Evolutionary conservation across 2,888 invertebrate genomes (phyloP).

Genomic region (Idaea aversata): DNA sequence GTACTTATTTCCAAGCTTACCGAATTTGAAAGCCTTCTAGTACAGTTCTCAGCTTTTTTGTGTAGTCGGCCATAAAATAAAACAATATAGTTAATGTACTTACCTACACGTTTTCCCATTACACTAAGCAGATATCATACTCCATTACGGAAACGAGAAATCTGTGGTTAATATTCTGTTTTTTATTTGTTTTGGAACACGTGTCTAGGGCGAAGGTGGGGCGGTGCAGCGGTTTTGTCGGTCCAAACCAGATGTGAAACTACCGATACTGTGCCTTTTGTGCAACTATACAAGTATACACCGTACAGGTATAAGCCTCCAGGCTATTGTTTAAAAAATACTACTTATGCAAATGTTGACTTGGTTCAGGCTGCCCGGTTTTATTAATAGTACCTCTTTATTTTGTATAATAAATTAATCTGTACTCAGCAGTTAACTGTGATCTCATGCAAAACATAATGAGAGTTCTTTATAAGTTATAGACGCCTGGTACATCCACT

Average conservation of each 20-base stretch:
- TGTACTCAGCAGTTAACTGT: too few species aligned
- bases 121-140: slow-evolving; percentile 27
- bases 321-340: too few species aligned
- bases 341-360: too few species aligned
- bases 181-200: slow-evolving; percentile 30
- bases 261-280: slow-evolving; percentile 46
- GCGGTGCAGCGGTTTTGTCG: slow-evolving; percentile 21
- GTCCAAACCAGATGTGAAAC: slow-evolving; percentile 46
- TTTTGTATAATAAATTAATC: too few species aligned
- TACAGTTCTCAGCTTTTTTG: neutral
- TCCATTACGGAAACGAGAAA: slow-evolving; percentile 33
- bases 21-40: neutral
- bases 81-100: neutral
- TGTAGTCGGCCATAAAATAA: neutral
- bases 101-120: slow-evolving; percentile 18
- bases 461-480: too few species aligned
- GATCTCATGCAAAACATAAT: too few species aligned
- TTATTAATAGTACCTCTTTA: too few species aligned
- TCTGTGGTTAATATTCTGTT: slow-evolving; percentile 22
- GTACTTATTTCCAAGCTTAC: neutral
- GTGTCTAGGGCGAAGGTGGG: slow-evolving; percentile 21
- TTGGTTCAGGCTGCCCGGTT: too few species aligned
- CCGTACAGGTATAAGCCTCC: too few species aligned
- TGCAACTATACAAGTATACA: slow-evolving; percentile 20
- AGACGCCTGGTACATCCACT: too few species aligned